These are phyloP conservation scores for Sphaeridia pumilis DNA, from an alignment of 2,888 invertebrate genomes.

Conservation along the genomic window DNA sequence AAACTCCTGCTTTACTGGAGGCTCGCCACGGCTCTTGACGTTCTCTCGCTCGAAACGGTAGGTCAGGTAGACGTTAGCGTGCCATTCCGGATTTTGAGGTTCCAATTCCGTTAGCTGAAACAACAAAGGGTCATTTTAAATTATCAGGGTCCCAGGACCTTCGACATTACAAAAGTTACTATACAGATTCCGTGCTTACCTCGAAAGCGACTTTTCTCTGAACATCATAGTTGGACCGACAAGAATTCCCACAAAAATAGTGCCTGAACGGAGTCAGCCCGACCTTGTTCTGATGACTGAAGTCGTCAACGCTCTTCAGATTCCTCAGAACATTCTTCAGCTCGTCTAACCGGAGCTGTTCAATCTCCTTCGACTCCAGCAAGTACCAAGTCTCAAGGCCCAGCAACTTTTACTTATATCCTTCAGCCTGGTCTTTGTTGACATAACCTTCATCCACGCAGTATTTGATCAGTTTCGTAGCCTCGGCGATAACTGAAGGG, in stretches of 20 bases:
- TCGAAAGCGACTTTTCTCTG: neutral
- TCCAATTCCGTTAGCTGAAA: neutral
- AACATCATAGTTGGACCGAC: neutral
- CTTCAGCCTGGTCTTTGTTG: neutral
- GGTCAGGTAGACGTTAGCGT: neutral
- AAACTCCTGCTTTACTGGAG: neutral
- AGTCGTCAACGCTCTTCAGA: neutral
- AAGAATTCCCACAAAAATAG: conserved; percentile 1
- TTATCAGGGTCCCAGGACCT: too few species aligned
- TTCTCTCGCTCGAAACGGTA: neutral
- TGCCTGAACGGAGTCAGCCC: neutral
- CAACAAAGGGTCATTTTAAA: too few species aligned
- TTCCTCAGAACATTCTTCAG: neutral
- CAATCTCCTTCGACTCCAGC: neutral
- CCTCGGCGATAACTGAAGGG: neutral
- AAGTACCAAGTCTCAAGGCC: neutral
- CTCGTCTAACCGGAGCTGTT: neutral
- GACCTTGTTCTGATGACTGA: neutral
- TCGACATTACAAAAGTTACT: too few species aligned
- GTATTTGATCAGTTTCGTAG: neutral
- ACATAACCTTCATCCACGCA: conserved; percentile 1
- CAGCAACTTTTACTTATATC: neutral
- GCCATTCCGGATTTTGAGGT: neutral
- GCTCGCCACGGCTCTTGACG: neutral
- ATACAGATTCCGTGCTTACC: neutral